phyloP scores from a whole-genome alignment of 37 sponge, comb jelly and placozoan genomes.

The Oopsacas minuta region DNA sequence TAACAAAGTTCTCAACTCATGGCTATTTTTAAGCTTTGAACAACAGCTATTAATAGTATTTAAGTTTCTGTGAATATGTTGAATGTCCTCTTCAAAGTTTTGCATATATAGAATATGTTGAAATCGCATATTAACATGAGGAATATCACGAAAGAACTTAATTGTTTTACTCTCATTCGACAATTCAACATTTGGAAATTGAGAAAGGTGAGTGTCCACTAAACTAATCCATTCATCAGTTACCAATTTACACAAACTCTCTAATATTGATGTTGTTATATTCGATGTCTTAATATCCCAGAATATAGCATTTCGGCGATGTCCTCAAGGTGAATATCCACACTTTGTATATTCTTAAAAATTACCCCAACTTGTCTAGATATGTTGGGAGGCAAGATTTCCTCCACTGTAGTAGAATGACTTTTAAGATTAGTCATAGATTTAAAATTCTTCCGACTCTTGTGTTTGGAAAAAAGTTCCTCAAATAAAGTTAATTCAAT shows the following conservation, averaged over 20 bases:
- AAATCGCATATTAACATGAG: neutral
- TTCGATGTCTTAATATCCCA: neutral
- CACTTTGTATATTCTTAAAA: neutral
- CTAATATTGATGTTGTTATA: neutral
- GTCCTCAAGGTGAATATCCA: neutral
- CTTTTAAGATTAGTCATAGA: neutral
- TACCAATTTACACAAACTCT: conserved; percentile 1
- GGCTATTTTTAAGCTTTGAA: neutral
- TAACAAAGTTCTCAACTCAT: neutral
- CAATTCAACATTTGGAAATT: neutral
- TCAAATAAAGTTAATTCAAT: neutral
- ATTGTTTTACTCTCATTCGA: neutral
- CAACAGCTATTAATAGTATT: neutral
- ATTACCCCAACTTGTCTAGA: neutral
- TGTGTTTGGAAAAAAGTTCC: neutral
- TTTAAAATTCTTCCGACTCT: neutral
- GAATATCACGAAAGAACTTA: neutral
- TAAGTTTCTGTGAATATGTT: neutral
- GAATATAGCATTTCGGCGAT: neutral
- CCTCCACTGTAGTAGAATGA: neutral
- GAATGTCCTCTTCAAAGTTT: neutral
- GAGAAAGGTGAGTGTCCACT: neutral
- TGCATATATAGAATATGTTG: neutral
- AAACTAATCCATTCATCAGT: neutral
- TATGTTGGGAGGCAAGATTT: neutral